These are phyloP conservation scores for Aegithalos caudatus DNA, from an alignment of 2,113 vertebrate genomes.

Conservation along the genomic window DNA sequence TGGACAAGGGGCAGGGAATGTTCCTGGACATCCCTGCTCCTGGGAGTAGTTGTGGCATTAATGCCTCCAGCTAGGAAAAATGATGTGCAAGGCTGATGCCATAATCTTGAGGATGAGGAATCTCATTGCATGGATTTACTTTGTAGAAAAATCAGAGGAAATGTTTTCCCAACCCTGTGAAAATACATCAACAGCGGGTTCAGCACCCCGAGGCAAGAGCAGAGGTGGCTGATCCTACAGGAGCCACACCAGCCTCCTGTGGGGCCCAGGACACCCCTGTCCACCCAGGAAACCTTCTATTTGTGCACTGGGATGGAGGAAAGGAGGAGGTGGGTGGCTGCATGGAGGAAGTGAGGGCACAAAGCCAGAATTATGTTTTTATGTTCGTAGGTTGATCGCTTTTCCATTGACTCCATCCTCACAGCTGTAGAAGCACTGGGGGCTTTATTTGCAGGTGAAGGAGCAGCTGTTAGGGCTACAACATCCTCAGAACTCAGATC, in stretches of 20 bases:
- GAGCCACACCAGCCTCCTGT: background rate
- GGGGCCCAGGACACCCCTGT: background rate
- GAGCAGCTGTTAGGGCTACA: background rate
- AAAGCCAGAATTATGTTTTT: background rate
- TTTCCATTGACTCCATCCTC: fast-evolving
- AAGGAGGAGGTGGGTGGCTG: background rate
- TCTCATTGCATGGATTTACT: background rate
- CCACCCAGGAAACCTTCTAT: fast-evolving
- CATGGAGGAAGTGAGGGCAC: background rate
- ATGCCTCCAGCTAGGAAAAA: background rate
- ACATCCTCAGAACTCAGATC: background rate
- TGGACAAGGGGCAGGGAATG: background rate
- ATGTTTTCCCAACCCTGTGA: fast-evolving
- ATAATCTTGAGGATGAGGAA: background rate
- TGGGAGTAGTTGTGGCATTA: fast-evolving
- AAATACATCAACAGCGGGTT: background rate
- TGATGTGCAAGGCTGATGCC: background rate
- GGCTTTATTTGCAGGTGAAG: background rate
- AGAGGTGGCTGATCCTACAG: fast-evolving
- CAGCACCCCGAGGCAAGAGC: background rate
- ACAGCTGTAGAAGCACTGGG: background rate
- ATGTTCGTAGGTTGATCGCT: fast-evolving
- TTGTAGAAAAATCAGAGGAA: background rate
- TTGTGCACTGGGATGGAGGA: background rate
- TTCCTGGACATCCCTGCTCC: background rate